phyloP scores from a whole-genome alignment of 35 echinoderm and acorn worm genomes.

The Anneissia japonica region DNA sequence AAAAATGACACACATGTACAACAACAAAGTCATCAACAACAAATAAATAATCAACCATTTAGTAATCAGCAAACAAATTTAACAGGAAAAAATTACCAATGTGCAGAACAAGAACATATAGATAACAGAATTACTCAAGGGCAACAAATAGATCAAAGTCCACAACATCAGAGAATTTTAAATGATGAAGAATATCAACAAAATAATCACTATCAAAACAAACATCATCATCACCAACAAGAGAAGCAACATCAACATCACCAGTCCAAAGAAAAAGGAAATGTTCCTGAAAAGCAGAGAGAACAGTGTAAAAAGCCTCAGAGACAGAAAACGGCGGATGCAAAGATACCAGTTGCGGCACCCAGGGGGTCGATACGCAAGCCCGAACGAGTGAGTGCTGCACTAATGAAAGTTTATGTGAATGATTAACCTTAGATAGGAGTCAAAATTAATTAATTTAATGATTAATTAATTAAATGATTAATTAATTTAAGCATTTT shows the following conservation, averaged over 20 bases:
- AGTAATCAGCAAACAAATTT: neutral
- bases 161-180: neutral
- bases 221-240: too few species aligned
- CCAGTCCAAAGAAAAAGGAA: too few species aligned
- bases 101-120: neutral
- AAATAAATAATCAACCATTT: neutral
- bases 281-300: too few species aligned
- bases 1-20: neutral
- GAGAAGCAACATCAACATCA: too few species aligned
- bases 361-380: neutral
- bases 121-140: too few species aligned
- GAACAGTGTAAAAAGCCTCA: too few species aligned
- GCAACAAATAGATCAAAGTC: neutral
- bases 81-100: neutral
- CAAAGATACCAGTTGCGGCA: too few species aligned
- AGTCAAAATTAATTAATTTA: neutral
- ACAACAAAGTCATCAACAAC: too few species aligned
- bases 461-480: neutral
- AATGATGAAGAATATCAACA: too few species aligned
- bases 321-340: too few species aligned
- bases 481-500: too few species aligned
- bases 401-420: neutral
- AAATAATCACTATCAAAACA: too few species aligned
- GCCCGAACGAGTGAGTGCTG: neutral
- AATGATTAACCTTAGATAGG: neutral